Base-by-base conservation (phyloP, 2,888 invertebrate species). In the Cryptophagus acutangulus region DNA sequence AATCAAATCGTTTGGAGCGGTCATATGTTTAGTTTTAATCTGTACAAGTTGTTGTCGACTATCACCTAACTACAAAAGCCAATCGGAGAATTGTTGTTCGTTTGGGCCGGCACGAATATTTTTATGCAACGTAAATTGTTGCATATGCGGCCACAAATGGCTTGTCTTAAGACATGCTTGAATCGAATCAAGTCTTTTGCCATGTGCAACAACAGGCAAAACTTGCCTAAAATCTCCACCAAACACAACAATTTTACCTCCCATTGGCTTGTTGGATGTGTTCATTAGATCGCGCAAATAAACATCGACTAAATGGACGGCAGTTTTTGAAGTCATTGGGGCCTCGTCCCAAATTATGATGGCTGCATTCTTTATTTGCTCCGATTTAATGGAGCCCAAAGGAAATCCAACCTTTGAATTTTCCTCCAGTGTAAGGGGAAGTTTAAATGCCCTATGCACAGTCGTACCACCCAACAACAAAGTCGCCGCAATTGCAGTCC, bases 391-490 rank as follows among this genome's bases (percentile, higher is more conserved):
- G 13, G 30, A 9, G n/a, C 35, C 29, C 6, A 38, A 18, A 4
- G 35, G 38, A 31, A 20, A 44, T 18, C 43, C 46, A 2, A 16
- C 17, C 15, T 2, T 3, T 2, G 18, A 14, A n/a, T n/a, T n/a
- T n/a, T n/a, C n/a, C n/a, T n/a, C n/a, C n/a, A n/a, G n/a, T n/a
- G n/a, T 18, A 2, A 59, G 46, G 25, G 59, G 61, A 25, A 64
- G 35, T 16, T 55, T 51, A 44, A 66, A 67, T 13, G 50, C 41
- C 17, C 55, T 56, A 41, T 69, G 68, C 3, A 56, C 56, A 9
- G 68, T 71, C 41, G 54, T 48, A 3, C 67, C 68, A n/a, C 59
- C 51, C 17, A 48, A 47, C 14, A 66, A 43, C 16, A 65, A 43
- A 14, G 54, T 59, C 2, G 62, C 61, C 13, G 62, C 61, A 26